A percentile compares a stretch with the other conserved stretches of the same genome.
Evolutionary conservation across 1,140 invertebrate species (phyloP).

Genomic region (Daktulosphaira vitifoliae): DNA sequence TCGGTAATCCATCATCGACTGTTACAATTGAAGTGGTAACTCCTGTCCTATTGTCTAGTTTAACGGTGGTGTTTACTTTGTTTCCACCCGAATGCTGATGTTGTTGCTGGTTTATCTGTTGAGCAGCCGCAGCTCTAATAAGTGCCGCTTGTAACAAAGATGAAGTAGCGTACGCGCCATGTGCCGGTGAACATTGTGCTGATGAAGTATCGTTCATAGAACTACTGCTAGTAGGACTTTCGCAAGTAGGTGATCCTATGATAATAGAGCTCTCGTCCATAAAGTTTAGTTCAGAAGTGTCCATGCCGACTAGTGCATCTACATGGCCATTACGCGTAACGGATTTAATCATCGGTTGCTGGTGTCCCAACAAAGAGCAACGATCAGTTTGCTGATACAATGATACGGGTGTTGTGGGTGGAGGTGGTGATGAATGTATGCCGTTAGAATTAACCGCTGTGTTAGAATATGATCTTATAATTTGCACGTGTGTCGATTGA

Average conservation of each 20-base stretch:
- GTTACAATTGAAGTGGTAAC: slow-evolving; percentile 49
- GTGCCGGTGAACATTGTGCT: slow-evolving; percentile 43
- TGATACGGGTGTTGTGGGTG: not conserved
- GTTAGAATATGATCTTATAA: slow-evolving; percentile 13
- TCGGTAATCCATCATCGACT: slow-evolving; percentile 39
- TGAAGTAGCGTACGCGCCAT: slow-evolving; percentile 45
- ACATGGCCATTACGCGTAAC: slow-evolving; percentile 45
- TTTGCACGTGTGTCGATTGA: not conserved
- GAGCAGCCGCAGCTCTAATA: slow-evolving; percentile 55
- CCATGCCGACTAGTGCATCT: slow-evolving; percentile 66
- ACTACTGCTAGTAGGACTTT: slow-evolving; percentile 59
- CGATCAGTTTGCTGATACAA: not conserved
- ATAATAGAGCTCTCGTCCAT: slow-evolving; percentile 86
- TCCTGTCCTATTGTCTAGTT: slow-evolving; percentile 49
- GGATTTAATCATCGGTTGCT: slow-evolving; percentile 51
- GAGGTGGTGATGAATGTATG: not conserved
- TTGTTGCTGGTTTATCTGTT: slow-evolving; percentile 43
- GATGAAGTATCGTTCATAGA: slow-evolving; percentile 42
- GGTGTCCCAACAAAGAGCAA: slow-evolving; percentile 43
- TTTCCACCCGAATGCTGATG: slow-evolving; percentile 48
- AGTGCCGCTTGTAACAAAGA: slow-evolving; percentile 60
- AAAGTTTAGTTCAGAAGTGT: slow-evolving; percentile 69
- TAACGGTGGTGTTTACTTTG: slow-evolving; percentile 62
- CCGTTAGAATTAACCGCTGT: not conserved
- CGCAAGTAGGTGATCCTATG: slow-evolving; percentile 62